These are phyloP conservation scores for Gallinago nigripennis DNA, from an alignment of 2,797 vertebrate species.

Conservation along the genomic window DNA sequence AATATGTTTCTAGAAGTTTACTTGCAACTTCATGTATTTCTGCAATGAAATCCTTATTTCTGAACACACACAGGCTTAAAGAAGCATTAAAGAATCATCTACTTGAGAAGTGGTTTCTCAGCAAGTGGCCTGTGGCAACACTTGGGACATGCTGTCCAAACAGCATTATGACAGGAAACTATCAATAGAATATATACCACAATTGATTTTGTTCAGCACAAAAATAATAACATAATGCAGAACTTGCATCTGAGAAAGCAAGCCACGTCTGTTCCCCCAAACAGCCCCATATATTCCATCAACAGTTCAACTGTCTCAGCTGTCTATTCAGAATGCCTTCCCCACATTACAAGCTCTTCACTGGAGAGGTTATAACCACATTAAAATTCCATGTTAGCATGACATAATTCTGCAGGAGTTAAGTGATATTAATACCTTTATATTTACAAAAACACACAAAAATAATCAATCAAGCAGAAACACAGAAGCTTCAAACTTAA, in stretches of 20 bases:
- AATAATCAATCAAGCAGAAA: not conserved
- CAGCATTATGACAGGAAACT: not conserved
- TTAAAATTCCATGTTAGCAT: not conserved
- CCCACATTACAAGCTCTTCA: not conserved
- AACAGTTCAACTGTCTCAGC: not conserved
- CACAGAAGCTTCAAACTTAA: not conserved
- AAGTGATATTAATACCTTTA: not conserved
- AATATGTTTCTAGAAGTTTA: not conserved
- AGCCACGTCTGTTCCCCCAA: accelerated
- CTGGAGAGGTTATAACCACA: not conserved
- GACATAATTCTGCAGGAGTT: not conserved
- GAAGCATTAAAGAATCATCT: not conserved
- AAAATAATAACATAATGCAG: not conserved
- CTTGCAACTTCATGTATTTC: not conserved
- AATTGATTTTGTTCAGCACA: not conserved
- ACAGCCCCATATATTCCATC: not conserved
- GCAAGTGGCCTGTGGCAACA: not conserved
- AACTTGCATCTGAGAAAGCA: not conserved
- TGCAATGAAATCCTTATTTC: not conserved
- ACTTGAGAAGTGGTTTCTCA: not conserved
- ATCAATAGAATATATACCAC: not conserved
- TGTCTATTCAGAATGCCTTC: not conserved
- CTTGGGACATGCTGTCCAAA: not conserved
- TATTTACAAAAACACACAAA: not conserved
- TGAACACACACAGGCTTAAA: not conserved